Percentiles rank a stretch among this genome's conserved stretches.
Conservation (phyloP, 2,888 invertebrate genomes). For the Parnassius apollo region DNA sequence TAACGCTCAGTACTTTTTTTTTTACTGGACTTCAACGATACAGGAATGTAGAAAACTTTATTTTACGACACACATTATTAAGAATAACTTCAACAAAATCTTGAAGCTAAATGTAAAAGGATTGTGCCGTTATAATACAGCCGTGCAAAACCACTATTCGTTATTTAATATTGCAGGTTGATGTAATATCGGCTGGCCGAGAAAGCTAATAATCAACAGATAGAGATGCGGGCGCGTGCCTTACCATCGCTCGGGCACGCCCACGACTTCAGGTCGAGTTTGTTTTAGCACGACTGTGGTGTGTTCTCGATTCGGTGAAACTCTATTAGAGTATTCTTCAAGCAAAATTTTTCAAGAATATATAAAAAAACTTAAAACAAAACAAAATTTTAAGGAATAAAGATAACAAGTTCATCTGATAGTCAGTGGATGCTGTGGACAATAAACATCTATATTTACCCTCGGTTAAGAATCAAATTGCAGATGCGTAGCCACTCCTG, state of each 20-base stretch:
- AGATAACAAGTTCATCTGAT: too few relatives aligned
- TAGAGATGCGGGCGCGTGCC: slow-evolving; percentile 56
- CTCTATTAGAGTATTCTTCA: neutral
- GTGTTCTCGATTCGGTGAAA: slow-evolving; percentile 30
- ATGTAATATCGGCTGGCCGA: slow-evolving; percentile 20
- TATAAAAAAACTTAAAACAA: too few relatives aligned
- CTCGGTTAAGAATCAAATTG: too few relatives aligned
- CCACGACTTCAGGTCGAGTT: slow-evolving; percentile 61
- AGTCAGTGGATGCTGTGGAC: too few relatives aligned
- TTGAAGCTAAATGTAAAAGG: slow-evolving; percentile 1
- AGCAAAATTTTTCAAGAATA: too few relatives aligned
- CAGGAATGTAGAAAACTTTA: neutral
- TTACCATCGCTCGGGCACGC: slow-evolving; percentile 56
- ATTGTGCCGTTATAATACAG: slow-evolving; percentile 18
- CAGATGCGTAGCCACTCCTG: too few relatives aligned
- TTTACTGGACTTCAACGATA: too few relatives aligned
- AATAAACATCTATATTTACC: too few relatives aligned
- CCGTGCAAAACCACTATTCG: slow-evolving; percentile 10
- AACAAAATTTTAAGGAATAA: too few relatives aligned
- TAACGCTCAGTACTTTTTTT: too few relatives aligned
- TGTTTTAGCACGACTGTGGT: slow-evolving; percentile 58
- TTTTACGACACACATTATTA: neutral
- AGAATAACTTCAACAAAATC: neutral
- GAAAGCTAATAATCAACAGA: slow-evolving; percentile 26
- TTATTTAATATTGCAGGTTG: slow-evolving; percentile 22